Percentiles rank a stretch among this genome's conserved stretches.
phyloP scores from a whole-genome alignment of 2,113 vertebrate species.

The Peromyscus polionotus region DNA sequence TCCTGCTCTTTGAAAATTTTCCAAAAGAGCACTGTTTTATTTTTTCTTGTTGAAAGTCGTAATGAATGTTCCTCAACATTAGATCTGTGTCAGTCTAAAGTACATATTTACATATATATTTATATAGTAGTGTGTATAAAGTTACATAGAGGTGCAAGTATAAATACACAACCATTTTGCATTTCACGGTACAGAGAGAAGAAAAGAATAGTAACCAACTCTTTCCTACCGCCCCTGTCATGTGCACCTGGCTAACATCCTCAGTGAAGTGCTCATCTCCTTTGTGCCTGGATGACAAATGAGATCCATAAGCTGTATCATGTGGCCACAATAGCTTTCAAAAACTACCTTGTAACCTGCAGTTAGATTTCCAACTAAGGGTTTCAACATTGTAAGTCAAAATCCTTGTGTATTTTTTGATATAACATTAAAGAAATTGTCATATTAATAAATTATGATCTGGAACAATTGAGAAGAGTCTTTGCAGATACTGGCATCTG shows the following conservation, averaged over 20 bases:
- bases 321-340: neutral
- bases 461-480: neutral
- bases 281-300: neutral
- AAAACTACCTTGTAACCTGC: neutral
- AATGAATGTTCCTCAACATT: constrained; percentile 43
- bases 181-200: neutral
- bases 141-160: neutral
- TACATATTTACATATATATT: neutral
- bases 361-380: neutral
- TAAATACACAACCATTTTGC: constrained; percentile 7
- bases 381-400: constrained; percentile 41
- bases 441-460: constrained; percentile 23
- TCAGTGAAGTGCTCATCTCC: neutral
- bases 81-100: constrained; percentile 11
- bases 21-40: constrained; percentile 18
- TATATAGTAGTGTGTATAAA: neutral
- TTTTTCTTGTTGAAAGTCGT: constrained; percentile 29
- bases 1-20: constrained; percentile 63
- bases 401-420: constrained; percentile 1
- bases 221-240: neutral
- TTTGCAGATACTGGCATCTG: neutral
- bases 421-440: constrained; percentile 35
- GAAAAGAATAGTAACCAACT: constrained; percentile 3
- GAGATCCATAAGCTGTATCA: neutral
- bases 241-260: neutral